These are phyloP conservation scores for Ennomos erosarius DNA, from an alignment of 2,888 invertebrate genomes.

Conservation along the genomic window DNA sequence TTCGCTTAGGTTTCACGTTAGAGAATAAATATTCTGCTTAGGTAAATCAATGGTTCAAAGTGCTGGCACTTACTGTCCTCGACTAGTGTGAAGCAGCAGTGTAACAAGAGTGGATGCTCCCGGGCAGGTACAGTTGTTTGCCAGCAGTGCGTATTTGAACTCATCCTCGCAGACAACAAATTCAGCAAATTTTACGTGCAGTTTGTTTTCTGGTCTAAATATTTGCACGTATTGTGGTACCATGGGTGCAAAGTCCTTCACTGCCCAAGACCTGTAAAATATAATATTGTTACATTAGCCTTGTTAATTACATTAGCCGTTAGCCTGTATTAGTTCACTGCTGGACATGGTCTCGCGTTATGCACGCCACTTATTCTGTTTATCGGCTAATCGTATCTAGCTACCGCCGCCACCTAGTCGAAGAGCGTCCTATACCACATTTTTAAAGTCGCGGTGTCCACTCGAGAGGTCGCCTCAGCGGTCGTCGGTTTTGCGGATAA, in stretches of 20 bases:
- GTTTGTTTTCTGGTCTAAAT: conserved; percentile 98
- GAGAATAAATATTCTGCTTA: too few relatives aligned
- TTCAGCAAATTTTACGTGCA: conserved; percentile 99
- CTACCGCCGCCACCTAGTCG: too few relatives aligned
- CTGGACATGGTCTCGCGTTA: too few relatives aligned
- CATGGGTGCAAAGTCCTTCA: conserved; percentile 98
- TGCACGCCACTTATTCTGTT: too few relatives aligned
- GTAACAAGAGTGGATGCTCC: conserved; percentile 99
- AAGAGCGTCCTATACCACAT: too few relatives aligned
- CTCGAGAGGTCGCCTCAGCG: too few relatives aligned
- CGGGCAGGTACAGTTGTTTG: conserved; percentile 99
- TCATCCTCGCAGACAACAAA: conserved; percentile 99
- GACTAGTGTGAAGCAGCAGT: conserved; percentile 96
- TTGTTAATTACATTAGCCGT: too few relatives aligned
- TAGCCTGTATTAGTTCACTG: too few relatives aligned
- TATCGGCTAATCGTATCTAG: too few relatives aligned
- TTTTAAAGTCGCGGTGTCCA: too few relatives aligned
- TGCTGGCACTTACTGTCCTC: conserved; percentile 95
- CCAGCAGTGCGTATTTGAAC: conserved; percentile 98
- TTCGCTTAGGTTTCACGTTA: too few relatives aligned
- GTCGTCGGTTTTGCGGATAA: too few relatives aligned
- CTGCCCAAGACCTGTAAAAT: conserved; percentile 94
- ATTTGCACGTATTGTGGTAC: conserved; percentile 99
- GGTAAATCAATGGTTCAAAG: neutral
- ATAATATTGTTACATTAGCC: neutral